phyloP scores from a whole-genome alignment of 1,140 invertebrate genomes.

The Nasonia vitripennis region DNA sequence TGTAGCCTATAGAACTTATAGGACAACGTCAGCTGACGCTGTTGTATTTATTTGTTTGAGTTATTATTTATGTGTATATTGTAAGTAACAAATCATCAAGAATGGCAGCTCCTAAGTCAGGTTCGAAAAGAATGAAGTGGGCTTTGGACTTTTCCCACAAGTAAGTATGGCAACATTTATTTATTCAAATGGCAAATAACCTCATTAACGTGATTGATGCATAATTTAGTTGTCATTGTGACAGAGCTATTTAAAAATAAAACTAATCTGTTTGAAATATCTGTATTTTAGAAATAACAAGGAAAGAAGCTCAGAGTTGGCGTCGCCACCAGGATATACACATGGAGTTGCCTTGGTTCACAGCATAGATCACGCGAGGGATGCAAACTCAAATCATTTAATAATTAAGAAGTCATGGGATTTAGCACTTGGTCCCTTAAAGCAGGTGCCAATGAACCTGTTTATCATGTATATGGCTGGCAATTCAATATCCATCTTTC shows the following conservation, averaged over 20 bases:
- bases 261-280: conserved; percentile 27
- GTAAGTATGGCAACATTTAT: conserved; percentile 60
- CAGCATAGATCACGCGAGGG: conserved; percentile 85
- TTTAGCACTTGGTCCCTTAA: conserved; percentile 94
- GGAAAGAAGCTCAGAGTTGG: conserved; percentile 75
- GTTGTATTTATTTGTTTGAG: conserved; percentile 14
- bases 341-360: conserved; percentile 82
- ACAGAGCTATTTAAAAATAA: not conserved
- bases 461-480: conserved; percentile 99
- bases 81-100: conserved; percentile 30
- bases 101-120: conserved; percentile 63
- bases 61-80: conserved; percentile 15
- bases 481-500: conserved; percentile 99
- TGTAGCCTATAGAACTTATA: not conserved
- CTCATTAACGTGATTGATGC: conserved; percentile 17
- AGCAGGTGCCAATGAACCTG: conserved; percentile 98
- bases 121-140: conserved; percentile 73
- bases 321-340: conserved; percentile 90
- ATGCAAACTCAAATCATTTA: conserved; percentile 85
- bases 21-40: not conserved
- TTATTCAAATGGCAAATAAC: conserved; percentile 19
- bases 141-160: conserved; percentile 73
- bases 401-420: conserved; percentile 99
- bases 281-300: conserved; percentile 67
- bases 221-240: not conserved